phyloP scores from a whole-genome alignment of 2,888 invertebrate genomes.

The Acanthosepion lycidas region DNA sequence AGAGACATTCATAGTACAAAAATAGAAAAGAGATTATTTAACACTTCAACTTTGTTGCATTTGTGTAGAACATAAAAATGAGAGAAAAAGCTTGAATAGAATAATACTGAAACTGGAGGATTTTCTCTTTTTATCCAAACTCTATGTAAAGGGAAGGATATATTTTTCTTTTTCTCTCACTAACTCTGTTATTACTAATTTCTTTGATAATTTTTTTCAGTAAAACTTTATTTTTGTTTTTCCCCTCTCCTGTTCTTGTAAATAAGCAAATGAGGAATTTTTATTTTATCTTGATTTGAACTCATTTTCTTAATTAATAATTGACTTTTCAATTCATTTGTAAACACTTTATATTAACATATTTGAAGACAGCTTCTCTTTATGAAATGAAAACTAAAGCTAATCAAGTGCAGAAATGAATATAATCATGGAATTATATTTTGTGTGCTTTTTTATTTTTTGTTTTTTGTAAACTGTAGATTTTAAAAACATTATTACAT shows the following conservation, averaged over 20 bases:
- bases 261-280: slow-evolving; percentile 13
- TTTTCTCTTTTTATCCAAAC: not conserved
- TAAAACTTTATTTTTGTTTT: not conserved
- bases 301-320: not conserved
- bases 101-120: not conserved
- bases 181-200: not conserved
- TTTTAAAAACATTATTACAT: not conserved
- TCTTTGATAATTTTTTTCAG: not conserved
- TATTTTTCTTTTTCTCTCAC: not conserved
- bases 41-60: not conserved
- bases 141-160: not conserved
- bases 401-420: slow-evolving; percentile 8
- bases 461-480: not conserved
- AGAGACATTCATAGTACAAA: not conserved
- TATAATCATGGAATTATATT: not conserved
- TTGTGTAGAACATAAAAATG: not conserved
- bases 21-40: slow-evolving; percentile 13
- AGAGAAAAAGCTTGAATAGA: not conserved
- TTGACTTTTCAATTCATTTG: not conserved
- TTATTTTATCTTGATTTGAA: not conserved
- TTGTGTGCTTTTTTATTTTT: not conserved
- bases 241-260: not conserved
- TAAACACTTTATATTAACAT: not conserved
- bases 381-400: not conserved
- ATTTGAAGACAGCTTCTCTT: not conserved